Base-by-base conservation (phyloP, 2,797 vertebrate genomes). In the Morelia viridis region DNA sequence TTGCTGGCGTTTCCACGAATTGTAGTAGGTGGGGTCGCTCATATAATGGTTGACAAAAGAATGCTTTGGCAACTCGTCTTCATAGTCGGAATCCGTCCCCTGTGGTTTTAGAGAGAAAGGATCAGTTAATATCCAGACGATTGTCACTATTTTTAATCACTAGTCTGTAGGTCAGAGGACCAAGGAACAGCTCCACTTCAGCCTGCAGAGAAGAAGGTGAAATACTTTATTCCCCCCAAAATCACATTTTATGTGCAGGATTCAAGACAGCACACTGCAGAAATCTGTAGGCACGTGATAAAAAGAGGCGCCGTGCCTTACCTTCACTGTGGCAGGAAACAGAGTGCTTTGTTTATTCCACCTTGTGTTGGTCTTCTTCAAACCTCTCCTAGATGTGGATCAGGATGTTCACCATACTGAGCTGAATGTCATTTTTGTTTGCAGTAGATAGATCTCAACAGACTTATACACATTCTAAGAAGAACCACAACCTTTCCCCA, bases 11-110 rank as follows among this genome's bases (percentile, higher is more conserved):
- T 99, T 99, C 99, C 99, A 99, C 0, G 99, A 99, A 97, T 98
- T 99, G 97, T 98, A 99, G 97, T 99, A 99, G 19, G 98, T 99
- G 91, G 99, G 99, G 97, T 99, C 99, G 4, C 99, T 99, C 99
- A 99, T 99, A 97, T 99, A 99, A 91, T 99, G 99, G 98, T 99
- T 99, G 95, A 99, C 99, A 0, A 99, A 99, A 46, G 99, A 99
- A 96, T 99, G 99, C 91, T 99, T 99, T 60, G 98, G 98, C 91
- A 98, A 96, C 93, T 98, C 98, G 1, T 99, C 99, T 96, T 99
- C 99, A 0, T 98, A 98, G 96, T 99, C 99, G 0, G 99, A 99
- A 97, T 99, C 99, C 0, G 98, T 98, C 91, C 98, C 96, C 99
- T 99, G 96, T 53, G 64, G 89, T 17, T 87, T 0, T 0, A 19